phyloP scores from a whole-genome alignment of 64 coral and sea anemone genomes.

The Stichodactyla helianthus region DNA sequence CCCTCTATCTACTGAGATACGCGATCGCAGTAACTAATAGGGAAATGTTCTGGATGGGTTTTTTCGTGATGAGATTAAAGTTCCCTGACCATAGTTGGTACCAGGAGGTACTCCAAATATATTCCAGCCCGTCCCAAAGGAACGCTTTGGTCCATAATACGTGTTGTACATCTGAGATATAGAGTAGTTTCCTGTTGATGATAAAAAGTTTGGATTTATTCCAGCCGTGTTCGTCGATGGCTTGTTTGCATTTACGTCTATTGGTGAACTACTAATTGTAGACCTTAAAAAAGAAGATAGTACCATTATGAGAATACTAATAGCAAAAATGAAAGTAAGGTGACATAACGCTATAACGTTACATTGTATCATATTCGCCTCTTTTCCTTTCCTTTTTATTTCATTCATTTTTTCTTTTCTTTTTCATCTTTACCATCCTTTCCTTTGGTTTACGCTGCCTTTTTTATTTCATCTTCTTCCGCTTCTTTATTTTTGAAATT shows the following conservation, averaged over 20 bases:
- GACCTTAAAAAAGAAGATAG: background rate
- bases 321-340: background rate
- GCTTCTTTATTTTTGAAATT: too few relatives aligned
- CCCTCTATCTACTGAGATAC: too few relatives aligned
- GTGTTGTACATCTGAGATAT: slow-evolving; percentile 49
- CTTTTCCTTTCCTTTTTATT: background rate
- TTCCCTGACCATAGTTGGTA: background rate
- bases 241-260: slow-evolving; percentile 7
- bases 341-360: too few relatives aligned
- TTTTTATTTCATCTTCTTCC: too few relatives aligned
- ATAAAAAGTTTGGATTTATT: slow-evolving; percentile 44
- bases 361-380: too few relatives aligned
- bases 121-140: slow-evolving; percentile 69
- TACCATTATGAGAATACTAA: background rate
- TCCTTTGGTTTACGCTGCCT: too few relatives aligned
- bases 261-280: background rate
- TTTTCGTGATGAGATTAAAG: background rate
- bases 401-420: background rate
- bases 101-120: slow-evolving; percentile 67
- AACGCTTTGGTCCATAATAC: slow-evolving; percentile 31
- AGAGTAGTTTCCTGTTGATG: slow-evolving; percentile 64
- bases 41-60: slow-evolving; percentile 23
- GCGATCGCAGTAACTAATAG: background rate
- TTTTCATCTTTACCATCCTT: background rate
- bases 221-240: background rate